These are phyloP conservation scores for Anguilla megastoma DNA, from an alignment of 2,797 vertebrate genomes.

Conservation along the genomic window DNA sequence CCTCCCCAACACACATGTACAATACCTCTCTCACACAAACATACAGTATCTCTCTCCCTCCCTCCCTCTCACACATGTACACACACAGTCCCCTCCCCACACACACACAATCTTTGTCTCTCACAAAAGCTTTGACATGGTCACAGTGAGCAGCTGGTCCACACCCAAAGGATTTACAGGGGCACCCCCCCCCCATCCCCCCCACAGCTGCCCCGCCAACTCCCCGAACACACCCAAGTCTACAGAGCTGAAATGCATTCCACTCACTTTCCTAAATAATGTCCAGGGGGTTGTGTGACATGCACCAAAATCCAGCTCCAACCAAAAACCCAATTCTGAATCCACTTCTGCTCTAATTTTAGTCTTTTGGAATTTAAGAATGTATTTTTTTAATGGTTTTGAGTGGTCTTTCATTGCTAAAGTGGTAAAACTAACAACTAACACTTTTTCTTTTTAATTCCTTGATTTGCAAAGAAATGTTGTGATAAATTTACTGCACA, in stretches of 20 bases:
- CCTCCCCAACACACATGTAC: background rate
- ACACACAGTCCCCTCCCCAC: background rate
- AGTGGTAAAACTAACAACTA: background rate
- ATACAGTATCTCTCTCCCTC: background rate
- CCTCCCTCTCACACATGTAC: background rate
- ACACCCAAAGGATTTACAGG: background rate
- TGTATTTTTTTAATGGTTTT: background rate
- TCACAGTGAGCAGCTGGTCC: background rate
- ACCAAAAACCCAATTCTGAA: background rate
- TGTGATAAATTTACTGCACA: background rate
- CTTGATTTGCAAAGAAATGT: background rate
- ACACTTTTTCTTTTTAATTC: background rate
- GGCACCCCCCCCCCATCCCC: background rate
- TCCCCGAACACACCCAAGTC: constrained; percentile 1
- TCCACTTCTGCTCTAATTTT: background rate
- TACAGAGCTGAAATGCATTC: background rate
- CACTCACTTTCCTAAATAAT: background rate
- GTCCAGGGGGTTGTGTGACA: background rate
- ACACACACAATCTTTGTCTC: background rate
- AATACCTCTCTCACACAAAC: background rate
- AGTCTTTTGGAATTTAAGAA: background rate
- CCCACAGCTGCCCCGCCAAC: background rate
- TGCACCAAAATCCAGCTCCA: background rate
- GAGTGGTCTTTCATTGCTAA: background rate
- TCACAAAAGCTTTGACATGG: background rate